These are phyloP conservation scores for Acromyrmex charruanus DNA, from an alignment of 1,140 invertebrate species.

Conservation along the genomic window DNA sequence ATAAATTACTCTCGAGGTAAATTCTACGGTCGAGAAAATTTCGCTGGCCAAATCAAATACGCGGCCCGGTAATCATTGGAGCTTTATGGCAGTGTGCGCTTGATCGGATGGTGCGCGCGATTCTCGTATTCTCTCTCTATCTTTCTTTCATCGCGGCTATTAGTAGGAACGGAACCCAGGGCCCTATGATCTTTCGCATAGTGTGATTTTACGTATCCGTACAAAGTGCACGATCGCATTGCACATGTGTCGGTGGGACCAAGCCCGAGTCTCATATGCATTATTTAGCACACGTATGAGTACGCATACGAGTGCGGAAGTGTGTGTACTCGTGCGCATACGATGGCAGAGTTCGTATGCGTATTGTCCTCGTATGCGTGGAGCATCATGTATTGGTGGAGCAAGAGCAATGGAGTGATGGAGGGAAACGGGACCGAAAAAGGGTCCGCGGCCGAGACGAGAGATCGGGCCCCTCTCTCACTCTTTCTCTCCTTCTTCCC, in stretches of 20 bases:
- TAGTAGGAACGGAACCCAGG: slow-evolving; percentile 41
- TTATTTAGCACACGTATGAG: slow-evolving; percentile 53
- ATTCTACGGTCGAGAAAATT: slow-evolving; percentile 63
- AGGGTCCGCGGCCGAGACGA: slow-evolving; percentile 39
- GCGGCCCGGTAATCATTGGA: slow-evolving; percentile 58
- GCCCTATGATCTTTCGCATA: slow-evolving; percentile 51
- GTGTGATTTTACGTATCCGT: slow-evolving; percentile 52
- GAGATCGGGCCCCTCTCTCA: slow-evolving; percentile 49
- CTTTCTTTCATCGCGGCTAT: slow-evolving; percentile 5
- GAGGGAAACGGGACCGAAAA: slow-evolving; percentile 35
- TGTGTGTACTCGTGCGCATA: slow-evolving; percentile 1
- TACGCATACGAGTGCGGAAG: too few species aligned
- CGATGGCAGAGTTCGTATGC: not conserved
- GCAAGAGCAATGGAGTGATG: slow-evolving; percentile 17
- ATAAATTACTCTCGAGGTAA: slow-evolving; percentile 58
- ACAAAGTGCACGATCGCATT: slow-evolving; percentile 35
- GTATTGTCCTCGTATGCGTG: slow-evolving; percentile 43
- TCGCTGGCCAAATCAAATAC: slow-evolving; percentile 59
- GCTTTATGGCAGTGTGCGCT: slow-evolving; percentile 50
- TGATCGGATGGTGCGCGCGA: slow-evolving; percentile 29
- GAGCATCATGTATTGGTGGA: slow-evolving; percentile 30
- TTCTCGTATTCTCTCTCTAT: slow-evolving; percentile 17
- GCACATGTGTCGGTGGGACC: not conserved
- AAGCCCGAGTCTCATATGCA: slow-evolving; percentile 25
- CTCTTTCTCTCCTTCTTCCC: slow-evolving; percentile 57